Base-by-base conservation (phyloP, 2,888 invertebrate species). In the Autographa gamma region DNA sequence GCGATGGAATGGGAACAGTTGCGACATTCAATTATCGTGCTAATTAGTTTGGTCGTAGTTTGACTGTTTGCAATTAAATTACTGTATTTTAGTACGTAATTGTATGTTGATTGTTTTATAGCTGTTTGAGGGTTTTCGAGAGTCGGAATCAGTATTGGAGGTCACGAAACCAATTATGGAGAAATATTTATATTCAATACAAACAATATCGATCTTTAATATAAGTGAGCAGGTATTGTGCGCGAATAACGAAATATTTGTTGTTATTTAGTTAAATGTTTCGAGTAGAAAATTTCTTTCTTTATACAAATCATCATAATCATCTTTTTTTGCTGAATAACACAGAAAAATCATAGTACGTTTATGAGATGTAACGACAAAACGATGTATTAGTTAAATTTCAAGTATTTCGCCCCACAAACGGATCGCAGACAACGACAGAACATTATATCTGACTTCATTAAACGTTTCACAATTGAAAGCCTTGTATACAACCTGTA, bases 381-480 rank as follows among this genome's bases (percentile, higher is more conserved):
- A 1, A 38, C 38, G 11, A 38, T 38, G 0, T 38, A 11, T 38
- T 11, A 11, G 38, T 9, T 0, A 11, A 38, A 38, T 11, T 11
- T 11, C 8, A 11, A 38, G 38, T 2, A 38, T 38, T 11, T 0
- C 5, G n/a, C 8, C 38, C 31, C 18, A 6, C 32, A 16, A 11
- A 19, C 13, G 43, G 31, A 43, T 61, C 19, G 31, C 31, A 38
- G 34, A 48, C 38, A 72, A 48, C 54, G 25, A 58, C 58, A 66
- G 63, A 59, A 76, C 70, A 66, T 38, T 34, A 60, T 66, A 68
- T 73, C 71, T 66, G 61, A 69, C 79, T 78, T 73, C 66, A 74
- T 79, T 81, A 74, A 66, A 71, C 79, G 64, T 69, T 54, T 64
- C 66, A 60, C 77, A 16, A 60, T 78, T 73, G 65, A 64, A 52